phyloP scores from a whole-genome alignment of 1,140 invertebrate species.

The Cherax destructor region DNA sequence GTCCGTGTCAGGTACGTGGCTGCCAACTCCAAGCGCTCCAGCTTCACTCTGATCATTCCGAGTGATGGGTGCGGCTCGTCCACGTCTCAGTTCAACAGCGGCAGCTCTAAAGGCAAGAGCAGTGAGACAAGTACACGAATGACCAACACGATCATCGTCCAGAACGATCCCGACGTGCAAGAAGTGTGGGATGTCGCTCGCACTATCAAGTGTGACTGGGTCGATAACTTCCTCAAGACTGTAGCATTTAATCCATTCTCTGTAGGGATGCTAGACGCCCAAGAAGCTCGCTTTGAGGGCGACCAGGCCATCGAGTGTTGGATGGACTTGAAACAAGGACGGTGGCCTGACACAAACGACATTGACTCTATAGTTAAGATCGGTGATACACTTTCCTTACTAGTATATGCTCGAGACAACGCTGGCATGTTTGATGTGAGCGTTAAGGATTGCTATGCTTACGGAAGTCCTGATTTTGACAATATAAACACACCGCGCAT shows the following conservation, averaged over 20 bases:
- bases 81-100: slow-evolving; percentile 28
- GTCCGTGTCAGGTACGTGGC: slow-evolving; percentile 64
- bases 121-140: slow-evolving; percentile 51
- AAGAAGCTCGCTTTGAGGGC: slow-evolving; percentile 80
- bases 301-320: slow-evolving; percentile 83
- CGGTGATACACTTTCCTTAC: slow-evolving; percentile 82
- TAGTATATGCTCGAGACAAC: slow-evolving; percentile 83
- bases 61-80: slow-evolving; percentile 54
- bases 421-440: slow-evolving; percentile 81
- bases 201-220: slow-evolving; percentile 79
- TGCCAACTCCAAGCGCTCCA: slow-evolving; percentile 47
- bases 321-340: slow-evolving; percentile 86
- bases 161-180: slow-evolving; percentile 71
- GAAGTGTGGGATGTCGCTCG: slow-evolving; percentile 80
- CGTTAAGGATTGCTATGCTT: slow-evolving; percentile 75
- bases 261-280: slow-evolving; percentile 84
- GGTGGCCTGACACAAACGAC: slow-evolving; percentile 84
- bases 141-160: slow-evolving; percentile 72
- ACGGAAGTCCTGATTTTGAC: slow-evolving; percentile 66
- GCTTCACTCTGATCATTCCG: slow-evolving; percentile 54
- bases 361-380: slow-evolving; percentile 82
- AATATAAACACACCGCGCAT: slow-evolving; percentile 55
- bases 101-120: background rate
- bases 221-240: slow-evolving; percentile 76
- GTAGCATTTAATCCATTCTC: slow-evolving; percentile 83